Evolutionary conservation across 2,888 invertebrate genomes (phyloP), one percentile per base, ranked within the genome.

Genomic region (Mesorhabditis belari): DNA sequence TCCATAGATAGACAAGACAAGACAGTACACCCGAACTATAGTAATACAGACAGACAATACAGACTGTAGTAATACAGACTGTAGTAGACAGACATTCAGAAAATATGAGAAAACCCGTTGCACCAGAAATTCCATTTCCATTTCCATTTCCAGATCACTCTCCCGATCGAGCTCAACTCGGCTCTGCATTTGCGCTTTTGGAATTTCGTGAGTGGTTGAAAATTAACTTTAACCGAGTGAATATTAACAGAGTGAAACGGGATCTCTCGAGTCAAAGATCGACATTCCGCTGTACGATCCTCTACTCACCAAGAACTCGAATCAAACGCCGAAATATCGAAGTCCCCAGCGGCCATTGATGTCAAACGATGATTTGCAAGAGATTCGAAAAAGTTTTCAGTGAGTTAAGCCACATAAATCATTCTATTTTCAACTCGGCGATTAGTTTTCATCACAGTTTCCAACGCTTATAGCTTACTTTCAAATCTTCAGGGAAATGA

Each of bases 121-220:
- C n/a, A n/a, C n/a, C n/a, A n/a, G n/a, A n/a, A n/a, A 25, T 19
- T 21, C n/a, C n/a, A 57, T 57, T 17, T 21, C 21, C 55, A 23
- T 27, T 21, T 6, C 17, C 53, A 54, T 21, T 28, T 61, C 29
- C n/a, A 63, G 63, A 28, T 63, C 17, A 58, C 62, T 26, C 60
- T 71, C 54, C 71, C 69, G 1, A 61, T 67, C 3, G 53, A 64
- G 19, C 49, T 66, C 23, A 71, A 71, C 55, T 61, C 69, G 3
- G 62, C 56, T 24, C 57, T 67, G 28, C 71, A 71, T 51, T 56
- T 71, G n/a, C 62, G 71, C 17, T 65, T 64, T 21, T 71, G 71
- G 71, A 59, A 60, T 9, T 62, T 64, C 27, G 12, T 52, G 58
- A 12, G 49, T 17, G n/a, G 2, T n/a, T 35, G n/a, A 35, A 35